Evolutionary conservation across 2,888 invertebrate species (phyloP).

Genomic region (Alloplasta piceator): DNA sequence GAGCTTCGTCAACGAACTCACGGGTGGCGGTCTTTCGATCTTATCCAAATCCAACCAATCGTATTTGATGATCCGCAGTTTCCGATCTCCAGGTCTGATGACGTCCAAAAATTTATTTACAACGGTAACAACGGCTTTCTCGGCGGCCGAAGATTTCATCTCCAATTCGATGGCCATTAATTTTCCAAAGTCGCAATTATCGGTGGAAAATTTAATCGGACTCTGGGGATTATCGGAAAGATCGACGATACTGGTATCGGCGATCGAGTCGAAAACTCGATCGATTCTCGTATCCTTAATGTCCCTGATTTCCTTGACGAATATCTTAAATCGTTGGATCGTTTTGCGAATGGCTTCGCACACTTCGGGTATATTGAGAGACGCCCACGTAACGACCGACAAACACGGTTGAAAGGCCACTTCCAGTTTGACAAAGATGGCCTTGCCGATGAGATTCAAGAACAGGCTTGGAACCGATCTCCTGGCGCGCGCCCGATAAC

Average conservation of each 20-base stretch:
- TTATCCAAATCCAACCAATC: constrained; percentile 87
- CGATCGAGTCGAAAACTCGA: constrained; percentile 87
- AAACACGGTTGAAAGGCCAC: constrained; percentile 90
- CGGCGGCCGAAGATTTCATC: constrained; percentile 87
- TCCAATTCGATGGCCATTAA: constrained; percentile 85
- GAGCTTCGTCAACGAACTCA: constrained; percentile 85
- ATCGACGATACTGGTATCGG: constrained; percentile 86
- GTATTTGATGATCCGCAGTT: constrained; percentile 83
- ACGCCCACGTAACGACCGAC: constrained; percentile 92
- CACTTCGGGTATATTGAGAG: constrained; percentile 88
- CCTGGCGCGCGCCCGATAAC: constrained; percentile 64
- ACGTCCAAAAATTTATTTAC: constrained; percentile 90
- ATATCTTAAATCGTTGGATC: constrained; percentile 87
- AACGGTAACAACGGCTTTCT: constrained; percentile 90
- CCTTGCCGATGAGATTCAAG: constrained; percentile 87
- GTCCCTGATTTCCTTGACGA: constrained; percentile 89
- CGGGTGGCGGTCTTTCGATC: constrained; percentile 84
- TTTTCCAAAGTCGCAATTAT: constrained; percentile 86
- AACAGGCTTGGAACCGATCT: constrained; percentile 87
- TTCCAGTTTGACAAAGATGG: constrained; percentile 88
- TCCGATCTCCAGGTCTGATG: constrained; percentile 74
- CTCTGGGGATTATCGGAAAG: constrained; percentile 87
- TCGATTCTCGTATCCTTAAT: constrained; percentile 91
- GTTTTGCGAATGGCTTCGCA: constrained; percentile 85
- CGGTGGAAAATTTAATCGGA: constrained; percentile 86